phyloP scores from a whole-genome alignment of 2,113 vertebrate species.

The Regulus satrapa region DNA sequence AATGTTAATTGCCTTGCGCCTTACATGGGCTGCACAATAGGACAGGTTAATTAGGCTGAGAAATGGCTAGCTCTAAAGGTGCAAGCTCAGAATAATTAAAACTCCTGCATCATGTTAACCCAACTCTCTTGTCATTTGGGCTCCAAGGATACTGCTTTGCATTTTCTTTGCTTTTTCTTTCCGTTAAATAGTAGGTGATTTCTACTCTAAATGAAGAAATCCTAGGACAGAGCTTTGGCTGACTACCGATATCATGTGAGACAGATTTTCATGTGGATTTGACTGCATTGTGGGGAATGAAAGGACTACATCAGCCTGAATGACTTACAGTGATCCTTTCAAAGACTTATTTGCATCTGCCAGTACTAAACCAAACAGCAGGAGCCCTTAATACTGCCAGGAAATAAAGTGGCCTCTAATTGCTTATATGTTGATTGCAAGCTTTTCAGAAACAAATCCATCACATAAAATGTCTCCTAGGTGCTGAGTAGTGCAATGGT shows the following conservation, averaged over 20 bases:
- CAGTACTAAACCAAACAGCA: not conserved
- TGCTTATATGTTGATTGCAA: conserved; percentile 37
- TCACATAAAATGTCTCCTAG: not conserved
- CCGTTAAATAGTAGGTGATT: not conserved
- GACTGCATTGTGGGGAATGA: not conserved
- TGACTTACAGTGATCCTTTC: conserved; percentile 8
- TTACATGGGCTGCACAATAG: conserved; percentile 42
- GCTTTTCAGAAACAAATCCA: conserved; percentile 26
- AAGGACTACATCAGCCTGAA: not conserved
- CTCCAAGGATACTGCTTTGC: not conserved
- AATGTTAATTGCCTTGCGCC: conserved; percentile 57
- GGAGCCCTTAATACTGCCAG: not conserved
- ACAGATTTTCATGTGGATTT: conserved; percentile 34
- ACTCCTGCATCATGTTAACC: not conserved
- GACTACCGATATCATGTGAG: conserved; percentile 2
- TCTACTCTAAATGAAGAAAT: not conserved
- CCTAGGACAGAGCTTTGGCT: not conserved
- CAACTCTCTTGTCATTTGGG: not conserved
- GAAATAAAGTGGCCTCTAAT: conserved; percentile 49
- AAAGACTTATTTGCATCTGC: conserved; percentile 31
- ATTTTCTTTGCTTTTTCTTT: not conserved
- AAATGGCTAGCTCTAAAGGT: conserved; percentile 30
- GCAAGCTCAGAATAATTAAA: conserved; percentile 49
- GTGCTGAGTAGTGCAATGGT: not conserved
- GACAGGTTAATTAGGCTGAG: conserved; percentile 61